Evolutionary conservation across 2,888 invertebrate genomes (phyloP), one percentile per base, ranked within the genome.

Genomic region (Malthinus flaveolus): DNA sequence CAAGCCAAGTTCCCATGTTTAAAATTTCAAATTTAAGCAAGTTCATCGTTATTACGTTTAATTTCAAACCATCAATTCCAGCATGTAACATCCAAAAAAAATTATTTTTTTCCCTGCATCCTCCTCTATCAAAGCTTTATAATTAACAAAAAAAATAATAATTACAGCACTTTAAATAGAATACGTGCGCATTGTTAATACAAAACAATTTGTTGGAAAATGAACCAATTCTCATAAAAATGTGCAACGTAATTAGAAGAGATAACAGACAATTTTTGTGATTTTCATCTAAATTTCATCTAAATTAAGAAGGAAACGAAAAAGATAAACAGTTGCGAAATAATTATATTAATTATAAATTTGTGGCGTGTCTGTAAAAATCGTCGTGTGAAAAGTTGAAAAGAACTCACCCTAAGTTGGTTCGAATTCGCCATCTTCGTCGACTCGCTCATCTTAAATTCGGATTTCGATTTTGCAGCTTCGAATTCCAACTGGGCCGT

Each of bases 141-240:
- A 32, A 42, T 56, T 32, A 37, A 37, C 32, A 37, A 42, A 33
- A 42, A 48, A 23, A 23, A 23, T 23, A 23, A 47, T 49, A 53
- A 52, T 58, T 53, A 52, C 32, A 15, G 32, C 45, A 49, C 45
- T 56, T 42, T 32, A 42, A 33, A 33, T 36, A 47, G 46, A 51
- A 23, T 31, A 23, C 5, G 23, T 23, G 13, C 7, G 8, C 32
- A 48, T 35, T 31, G 23, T 54, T 53, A 59, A 59, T 54, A 46
- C 49, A 54, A 46, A 57, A 48, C 5, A 23, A 52, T 51, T 51
- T 56, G 45, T 56, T 55, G 48, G 49, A 61, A 63, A 61, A 59
- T 59, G 63, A 60, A 59, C 69, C 57, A 62, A 70, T 73, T 73
- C 73, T 69, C 73, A 73, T 71, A 70, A 69, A 66, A 66, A n/a